phyloP scores from a whole-genome alignment of 1,140 invertebrate genomes.

The Phenacoccus solenopsis region DNA sequence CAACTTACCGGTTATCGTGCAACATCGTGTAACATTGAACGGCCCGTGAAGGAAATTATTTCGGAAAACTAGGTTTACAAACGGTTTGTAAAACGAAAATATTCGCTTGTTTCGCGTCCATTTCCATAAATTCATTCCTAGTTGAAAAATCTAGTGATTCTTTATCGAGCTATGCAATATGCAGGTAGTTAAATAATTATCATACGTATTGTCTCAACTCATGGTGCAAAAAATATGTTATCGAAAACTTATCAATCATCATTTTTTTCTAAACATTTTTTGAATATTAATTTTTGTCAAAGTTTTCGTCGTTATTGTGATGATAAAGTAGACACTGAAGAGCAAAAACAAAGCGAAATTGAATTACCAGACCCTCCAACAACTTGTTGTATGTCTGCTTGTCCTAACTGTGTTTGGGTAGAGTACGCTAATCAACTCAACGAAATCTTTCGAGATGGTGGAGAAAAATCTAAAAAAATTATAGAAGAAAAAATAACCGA shows the following conservation, averaged over 20 bases:
- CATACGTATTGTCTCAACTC: too few relatives aligned
- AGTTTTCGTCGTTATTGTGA: not conserved
- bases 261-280: too few relatives aligned
- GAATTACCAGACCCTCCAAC: constrained; percentile 51
- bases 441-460: constrained; percentile 48
- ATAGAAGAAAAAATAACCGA: constrained; percentile 67
- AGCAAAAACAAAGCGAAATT: not conserved
- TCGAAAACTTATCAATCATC: too few relatives aligned
- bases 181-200: not conserved
- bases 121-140: too few relatives aligned
- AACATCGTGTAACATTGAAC: too few relatives aligned
- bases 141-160: too few relatives aligned
- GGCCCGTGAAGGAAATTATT: too few relatives aligned
- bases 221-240: not conserved
- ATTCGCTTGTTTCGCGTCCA: too few relatives aligned
- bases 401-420: constrained; percentile 90
- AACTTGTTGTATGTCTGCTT: constrained; percentile 85
- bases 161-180: not conserved
- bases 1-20: too few relatives aligned
- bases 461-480: constrained; percentile 50
- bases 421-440: constrained; percentile 73
- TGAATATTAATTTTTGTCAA: not conserved
- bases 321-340: not conserved
- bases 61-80: too few relatives aligned
- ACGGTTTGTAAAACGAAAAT: too few relatives aligned